Evolutionary conservation across 2,113 vertebrate species (phyloP), one percentile per base, ranked within the genome.

Genomic region (Struthio camelus): DNA sequence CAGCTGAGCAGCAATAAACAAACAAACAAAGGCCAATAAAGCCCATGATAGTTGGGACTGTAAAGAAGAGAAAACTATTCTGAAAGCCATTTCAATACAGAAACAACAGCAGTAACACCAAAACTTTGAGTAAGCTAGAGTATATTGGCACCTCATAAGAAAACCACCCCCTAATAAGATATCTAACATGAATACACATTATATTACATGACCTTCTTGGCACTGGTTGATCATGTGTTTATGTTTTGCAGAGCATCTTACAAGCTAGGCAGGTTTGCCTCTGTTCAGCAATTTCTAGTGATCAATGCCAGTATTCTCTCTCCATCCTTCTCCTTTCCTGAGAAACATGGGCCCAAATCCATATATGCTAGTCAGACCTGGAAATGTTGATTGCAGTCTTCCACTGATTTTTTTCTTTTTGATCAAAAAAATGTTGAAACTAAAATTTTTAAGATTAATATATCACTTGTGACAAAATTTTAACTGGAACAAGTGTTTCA

Each of bases 1-100:
- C 70, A 85, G n/a, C 40, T 73, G 84, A 93, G 81, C 87, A 93
- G 62, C 53, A 87, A 85, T 71, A 88, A 97, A 86, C 82, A 96
- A 95, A 91, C 28, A 93, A 92, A 78, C 53, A 90, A 86, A 93
- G 73, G 0, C 1, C 53, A 93, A 77, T 19, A 80, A 58, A 66
- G 32, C 25, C 85, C 69, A 40, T 25, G 53, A 28, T 44, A 70
- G 38, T 9, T 90, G 46, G 34, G 50, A 75, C n/a, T 16, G 44
- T 32, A 53, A 82, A 92, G 91, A 82, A 11, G 38, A 51, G 81
- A 9, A 80, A 91, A 72, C 11, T 1, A 19, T 72, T 64, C 70
- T 80, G 36, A 65, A 79, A 82, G 7, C 8, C 13, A 6, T 38
- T 19, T 46, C 27, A 54, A 48, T 32, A 27, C 24, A 82, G 62